Conservation (phyloP, 2,888 invertebrate genomes). For the Buathra laborator region DNA sequence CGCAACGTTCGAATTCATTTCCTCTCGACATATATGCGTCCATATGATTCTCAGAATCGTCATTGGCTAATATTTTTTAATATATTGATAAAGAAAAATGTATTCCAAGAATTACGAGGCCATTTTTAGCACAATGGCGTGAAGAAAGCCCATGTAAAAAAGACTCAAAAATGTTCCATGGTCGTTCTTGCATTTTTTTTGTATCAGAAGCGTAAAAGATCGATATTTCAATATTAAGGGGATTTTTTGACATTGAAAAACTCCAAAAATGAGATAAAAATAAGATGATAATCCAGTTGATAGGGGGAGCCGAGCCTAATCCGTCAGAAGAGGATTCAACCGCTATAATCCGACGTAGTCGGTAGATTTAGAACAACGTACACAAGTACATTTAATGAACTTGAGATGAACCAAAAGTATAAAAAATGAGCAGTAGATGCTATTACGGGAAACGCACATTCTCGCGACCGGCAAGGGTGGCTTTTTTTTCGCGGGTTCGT, state of each 20-base stretch:
- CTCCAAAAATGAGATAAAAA: background rate
- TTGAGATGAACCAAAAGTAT: background rate
- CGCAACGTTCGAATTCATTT: conserved; percentile 56
- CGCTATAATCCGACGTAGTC: background rate
- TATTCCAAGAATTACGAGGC: too few relatives aligned
- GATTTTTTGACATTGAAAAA: background rate
- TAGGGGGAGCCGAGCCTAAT: background rate
- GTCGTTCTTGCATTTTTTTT: too few relatives aligned
- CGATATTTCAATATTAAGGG: too few relatives aligned
- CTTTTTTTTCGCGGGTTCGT: background rate
- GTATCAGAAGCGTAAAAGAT: too few relatives aligned
- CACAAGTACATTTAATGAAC: conserved; percentile 2
- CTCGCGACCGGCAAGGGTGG: background rate
- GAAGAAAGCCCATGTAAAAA: too few relatives aligned
- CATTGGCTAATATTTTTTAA: background rate
- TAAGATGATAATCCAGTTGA: background rate
- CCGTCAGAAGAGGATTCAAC: background rate
- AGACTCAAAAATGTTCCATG: too few relatives aligned
- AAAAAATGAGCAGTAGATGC: conserved; percentile 2
- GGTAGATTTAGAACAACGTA: background rate
- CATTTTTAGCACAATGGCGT: too few relatives aligned
- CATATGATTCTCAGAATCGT: background rate
- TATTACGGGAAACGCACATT: background rate
- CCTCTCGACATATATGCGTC: conserved; percentile 16
- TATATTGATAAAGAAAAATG: background rate